Percentiles rank a stretch among this genome's conserved stretches.
Evolutionary conservation across 2,113 vertebrate genomes (phyloP).

Genomic region (Rhinolophus ferrumequinum): DNA sequence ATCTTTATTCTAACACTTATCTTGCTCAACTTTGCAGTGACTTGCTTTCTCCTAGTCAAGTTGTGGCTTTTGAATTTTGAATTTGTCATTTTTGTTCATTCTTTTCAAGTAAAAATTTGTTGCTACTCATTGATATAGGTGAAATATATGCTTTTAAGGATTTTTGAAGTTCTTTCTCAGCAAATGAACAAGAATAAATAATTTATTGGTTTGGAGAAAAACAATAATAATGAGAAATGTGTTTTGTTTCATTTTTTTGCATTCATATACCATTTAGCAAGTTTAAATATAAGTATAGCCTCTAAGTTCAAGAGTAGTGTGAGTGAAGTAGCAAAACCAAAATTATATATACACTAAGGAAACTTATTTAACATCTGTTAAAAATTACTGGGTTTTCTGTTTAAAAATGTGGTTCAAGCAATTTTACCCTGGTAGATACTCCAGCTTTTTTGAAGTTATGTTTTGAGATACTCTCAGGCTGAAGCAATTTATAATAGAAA

Average conservation of each 20-base stretch:
- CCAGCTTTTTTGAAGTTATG: not conserved
- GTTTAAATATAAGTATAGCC: not conserved
- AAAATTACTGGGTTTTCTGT: not conserved
- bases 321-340: not conserved
- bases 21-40: not conserved
- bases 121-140: not conserved
- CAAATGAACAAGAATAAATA: not conserved
- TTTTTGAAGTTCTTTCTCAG: not conserved
- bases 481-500: not conserved
- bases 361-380: not conserved
- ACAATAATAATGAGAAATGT: not conserved
- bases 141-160: not conserved
- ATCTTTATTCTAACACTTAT: not conserved
- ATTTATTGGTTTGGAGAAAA: not conserved
- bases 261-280: not conserved
- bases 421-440: not conserved
- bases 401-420: slow-evolving; percentile 13
- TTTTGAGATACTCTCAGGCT: not conserved
- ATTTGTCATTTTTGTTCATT: slow-evolving; percentile 20
- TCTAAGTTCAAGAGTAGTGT: not conserved
- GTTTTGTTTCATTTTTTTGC: not conserved
- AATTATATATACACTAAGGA: not conserved
- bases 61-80: not conserved
- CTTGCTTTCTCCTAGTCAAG: not conserved
- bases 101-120: not conserved